phyloP scores from a whole-genome alignment of 2,888 invertebrate genomes.

The Pharmacophagus antenor region DNA sequence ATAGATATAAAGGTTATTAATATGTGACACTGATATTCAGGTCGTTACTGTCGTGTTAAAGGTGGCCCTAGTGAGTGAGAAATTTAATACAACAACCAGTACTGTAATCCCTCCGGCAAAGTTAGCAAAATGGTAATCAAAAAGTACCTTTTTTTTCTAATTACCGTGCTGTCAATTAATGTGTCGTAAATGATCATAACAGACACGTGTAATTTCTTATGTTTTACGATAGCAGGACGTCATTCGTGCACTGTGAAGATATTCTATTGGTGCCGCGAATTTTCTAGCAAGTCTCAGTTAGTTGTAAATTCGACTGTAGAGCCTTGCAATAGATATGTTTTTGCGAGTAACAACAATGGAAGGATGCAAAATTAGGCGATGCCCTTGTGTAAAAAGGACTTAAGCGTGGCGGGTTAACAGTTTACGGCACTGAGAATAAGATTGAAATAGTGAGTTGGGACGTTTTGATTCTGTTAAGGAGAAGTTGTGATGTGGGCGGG shows the following conservation, averaged over 20 bases:
- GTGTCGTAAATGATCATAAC: conserved; percentile 8
- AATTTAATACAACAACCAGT: too few species aligned
- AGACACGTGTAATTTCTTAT: conserved; percentile 1
- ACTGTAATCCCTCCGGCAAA: too few species aligned
- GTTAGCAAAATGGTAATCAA: background rate
- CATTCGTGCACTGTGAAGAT: conserved; percentile 2
- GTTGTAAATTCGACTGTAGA: conserved; percentile 11
- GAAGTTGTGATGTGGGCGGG: conserved; percentile 67
- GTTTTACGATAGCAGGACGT: conserved; percentile 5
- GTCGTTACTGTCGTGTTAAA: too few species aligned
- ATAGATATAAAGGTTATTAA: too few species aligned
- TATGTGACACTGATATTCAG: too few species aligned
- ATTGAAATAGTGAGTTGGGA: conserved; percentile 11
- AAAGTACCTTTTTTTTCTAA: conserved; percentile 1
- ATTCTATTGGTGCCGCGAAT: conserved; percentile 12
- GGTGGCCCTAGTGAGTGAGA: too few species aligned
- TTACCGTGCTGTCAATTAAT: conserved; percentile 3
- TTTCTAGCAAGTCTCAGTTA: background rate
- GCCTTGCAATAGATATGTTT: conserved; percentile 1
- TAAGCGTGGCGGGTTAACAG: background rate
- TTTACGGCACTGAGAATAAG: background rate
- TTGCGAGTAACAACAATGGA: background rate
- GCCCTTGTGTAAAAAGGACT: background rate
- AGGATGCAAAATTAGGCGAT: conserved; percentile 3
- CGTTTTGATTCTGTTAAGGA: conserved; percentile 28